Evolutionary conservation across 2,888 invertebrate species (phyloP), one percentile per base, ranked within the genome.

Genomic region (Zele albiditarsus): DNA sequence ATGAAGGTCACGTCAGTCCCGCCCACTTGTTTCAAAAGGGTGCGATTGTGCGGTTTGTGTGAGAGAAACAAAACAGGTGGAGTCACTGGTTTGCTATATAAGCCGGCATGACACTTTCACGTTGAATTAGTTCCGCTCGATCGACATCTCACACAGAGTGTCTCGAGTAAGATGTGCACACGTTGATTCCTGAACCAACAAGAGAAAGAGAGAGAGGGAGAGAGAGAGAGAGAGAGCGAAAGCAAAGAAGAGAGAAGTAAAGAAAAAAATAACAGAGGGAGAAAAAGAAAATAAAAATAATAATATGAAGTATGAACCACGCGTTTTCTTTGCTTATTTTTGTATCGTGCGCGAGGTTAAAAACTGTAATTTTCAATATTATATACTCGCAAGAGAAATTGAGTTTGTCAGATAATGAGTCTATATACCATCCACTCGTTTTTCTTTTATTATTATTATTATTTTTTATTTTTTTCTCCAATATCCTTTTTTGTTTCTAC

Each of bases 311-410:
- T 8, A 53, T 53, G 20, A 53, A 53, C 20, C 49, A 23, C 23
- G 23, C 20, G 20, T 53, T 53, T 53, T 53, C 49, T 53, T 53
- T 53, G 8, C 42, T 38, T 25, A 33, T 70, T 70, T 33, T 70
- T 57, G 31, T 14, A 23, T 62, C 71, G 60, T 60, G 38, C 33
- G 42, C 28, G 53, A 8, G 20, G 68, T 33, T 25, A 60, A 70
- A 70, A 60, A 60, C 38, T 46, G 60, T 71, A 71, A 71, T 71
- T 71, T 71, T 62, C 71, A 71, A 71, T 71, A 71, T 71, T 62
- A 71, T 71, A 69, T 57, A 53, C 53, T 38, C 60, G 38, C 46
- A 46, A 71, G 49, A 60, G 70, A 71, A 62, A 69, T 58, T 69
- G 69, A 69, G 69, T 58, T 58, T 58, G 69, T 57, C 31, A 31